Evolutionary conservation across 2,113 vertebrate species (phyloP).

Genomic region (Grammomys dolichurus): DNA sequence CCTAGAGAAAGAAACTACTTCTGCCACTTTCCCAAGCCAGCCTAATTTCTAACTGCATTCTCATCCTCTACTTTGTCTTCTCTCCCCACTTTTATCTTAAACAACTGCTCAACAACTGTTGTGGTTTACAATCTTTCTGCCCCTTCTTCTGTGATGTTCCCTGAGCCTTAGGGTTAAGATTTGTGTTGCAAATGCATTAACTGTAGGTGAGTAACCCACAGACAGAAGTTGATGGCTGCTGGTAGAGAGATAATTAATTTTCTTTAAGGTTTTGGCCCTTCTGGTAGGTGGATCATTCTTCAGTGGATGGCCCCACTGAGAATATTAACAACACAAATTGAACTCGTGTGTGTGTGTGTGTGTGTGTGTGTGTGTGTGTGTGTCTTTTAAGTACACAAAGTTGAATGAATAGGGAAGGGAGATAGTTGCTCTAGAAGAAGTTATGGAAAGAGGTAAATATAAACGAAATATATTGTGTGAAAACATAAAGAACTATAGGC

Average conservation of each 20-base stretch:
- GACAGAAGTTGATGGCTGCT: neutral
- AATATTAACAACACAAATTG: neutral
- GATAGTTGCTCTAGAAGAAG: neutral
- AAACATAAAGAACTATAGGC: neutral
- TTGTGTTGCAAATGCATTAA: neutral
- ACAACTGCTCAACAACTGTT: neutral
- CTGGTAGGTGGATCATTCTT: neutral
- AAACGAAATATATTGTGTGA: neutral
- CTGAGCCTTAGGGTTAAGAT: neutral
- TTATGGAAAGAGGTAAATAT: neutral
- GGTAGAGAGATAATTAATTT: neutral
- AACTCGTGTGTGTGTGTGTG: neutral
- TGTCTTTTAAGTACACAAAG: neutral
- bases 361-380: neutral
- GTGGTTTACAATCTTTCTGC: neutral
- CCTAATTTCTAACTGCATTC: neutral
- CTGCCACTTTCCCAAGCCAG: neutral
- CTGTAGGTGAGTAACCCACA: neutral
- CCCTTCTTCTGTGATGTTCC: neutral
- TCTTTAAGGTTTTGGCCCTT: neutral
- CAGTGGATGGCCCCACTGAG: neutral
- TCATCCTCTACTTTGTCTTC: neutral
- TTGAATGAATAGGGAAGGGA: neutral
- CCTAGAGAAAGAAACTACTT: neutral
- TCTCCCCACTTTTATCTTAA: neutral